Evolutionary conservation across 2,888 invertebrate species (phyloP).

Genomic region (Syritta pipiens): DNA sequence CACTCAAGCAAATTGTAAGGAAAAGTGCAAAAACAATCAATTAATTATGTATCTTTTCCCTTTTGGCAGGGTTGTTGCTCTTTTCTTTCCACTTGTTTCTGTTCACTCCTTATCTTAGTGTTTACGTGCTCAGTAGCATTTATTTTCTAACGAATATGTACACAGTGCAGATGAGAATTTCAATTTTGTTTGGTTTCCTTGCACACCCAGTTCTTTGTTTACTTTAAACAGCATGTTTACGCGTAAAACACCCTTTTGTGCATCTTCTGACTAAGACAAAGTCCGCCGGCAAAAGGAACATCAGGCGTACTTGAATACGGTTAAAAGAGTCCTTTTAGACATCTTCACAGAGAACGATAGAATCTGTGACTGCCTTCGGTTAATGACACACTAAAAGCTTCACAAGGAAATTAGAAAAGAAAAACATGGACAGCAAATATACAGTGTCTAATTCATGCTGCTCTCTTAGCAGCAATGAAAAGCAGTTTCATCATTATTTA

Average conservation of each 20-base stretch:
- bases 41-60: constrained; percentile 58
- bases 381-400: too few species aligned
- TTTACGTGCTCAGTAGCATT: constrained; percentile 40
- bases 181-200: constrained; percentile 59
- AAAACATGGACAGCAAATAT: too few species aligned
- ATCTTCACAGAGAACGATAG: too few species aligned
- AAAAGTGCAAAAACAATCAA: constrained; percentile 60
- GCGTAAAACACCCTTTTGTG: constrained; percentile 25
- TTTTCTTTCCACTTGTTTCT: constrained; percentile 16
- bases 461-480: background rate
- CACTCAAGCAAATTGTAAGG: constrained; percentile 37
- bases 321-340: too few species aligned
- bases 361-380: too few species aligned
- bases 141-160: constrained; percentile 43
- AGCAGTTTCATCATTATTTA: constrained; percentile 45
- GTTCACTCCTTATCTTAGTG: constrained; percentile 39
- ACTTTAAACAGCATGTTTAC: constrained; percentile 26
- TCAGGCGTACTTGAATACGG: too few species aligned
- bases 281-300: constrained; percentile 37
- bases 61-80: too few species aligned
- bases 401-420: too few species aligned
- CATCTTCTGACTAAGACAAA: constrained; percentile 9
- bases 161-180: constrained; percentile 51
- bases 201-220: constrained; percentile 15
- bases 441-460: too few species aligned